These are phyloP conservation scores for Mya arenaria DNA, from an alignment of 1,140 invertebrate genomes.

Conservation along the genomic window DNA sequence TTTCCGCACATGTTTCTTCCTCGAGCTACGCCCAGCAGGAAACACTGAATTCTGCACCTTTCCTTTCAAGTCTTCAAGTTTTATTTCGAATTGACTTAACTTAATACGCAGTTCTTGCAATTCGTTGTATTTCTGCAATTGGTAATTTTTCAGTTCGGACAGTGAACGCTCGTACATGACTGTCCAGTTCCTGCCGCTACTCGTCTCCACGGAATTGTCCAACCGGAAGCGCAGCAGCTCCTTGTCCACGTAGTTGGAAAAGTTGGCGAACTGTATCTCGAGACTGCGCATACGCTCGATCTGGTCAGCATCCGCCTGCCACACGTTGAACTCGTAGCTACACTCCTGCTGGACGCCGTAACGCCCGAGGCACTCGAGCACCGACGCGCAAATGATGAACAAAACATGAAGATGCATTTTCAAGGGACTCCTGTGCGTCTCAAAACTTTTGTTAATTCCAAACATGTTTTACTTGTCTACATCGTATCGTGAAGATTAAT, in stretches of 20 bases:
- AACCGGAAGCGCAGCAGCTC: slow-evolving; percentile 65
- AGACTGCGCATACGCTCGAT: slow-evolving; percentile 65
- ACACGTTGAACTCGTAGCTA: slow-evolving; percentile 68
- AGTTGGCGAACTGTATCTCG: slow-evolving; percentile 64
- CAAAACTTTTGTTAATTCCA: too few relatives aligned
- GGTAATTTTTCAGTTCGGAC: slow-evolving; percentile 44
- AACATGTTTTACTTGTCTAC: too few relatives aligned
- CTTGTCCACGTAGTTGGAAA: slow-evolving; percentile 65
- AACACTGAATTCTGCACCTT: slow-evolving; percentile 25
- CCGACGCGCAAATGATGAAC: neutral
- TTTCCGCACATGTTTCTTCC: slow-evolving; percentile 22
- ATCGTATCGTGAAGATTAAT: too few relatives aligned
- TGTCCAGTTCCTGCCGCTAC: slow-evolving; percentile 62
- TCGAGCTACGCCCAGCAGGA: slow-evolving; percentile 10
- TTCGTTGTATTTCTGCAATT: neutral
- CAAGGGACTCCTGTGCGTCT: too few relatives aligned
- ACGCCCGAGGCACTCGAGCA: neutral
- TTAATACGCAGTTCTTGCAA: slow-evolving; percentile 22
- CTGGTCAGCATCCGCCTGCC: slow-evolving; percentile 73
- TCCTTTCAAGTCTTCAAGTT: slow-evolving; percentile 37
- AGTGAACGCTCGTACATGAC: slow-evolving; percentile 57
- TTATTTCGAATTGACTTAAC: slow-evolving; percentile 45
- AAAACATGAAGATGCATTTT: neutral
- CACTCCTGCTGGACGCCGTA: slow-evolving; percentile 21
- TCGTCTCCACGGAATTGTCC: slow-evolving; percentile 54